Conservation (phyloP, 2,113 vertebrate species). For the Nymphicus hollandicus region DNA sequence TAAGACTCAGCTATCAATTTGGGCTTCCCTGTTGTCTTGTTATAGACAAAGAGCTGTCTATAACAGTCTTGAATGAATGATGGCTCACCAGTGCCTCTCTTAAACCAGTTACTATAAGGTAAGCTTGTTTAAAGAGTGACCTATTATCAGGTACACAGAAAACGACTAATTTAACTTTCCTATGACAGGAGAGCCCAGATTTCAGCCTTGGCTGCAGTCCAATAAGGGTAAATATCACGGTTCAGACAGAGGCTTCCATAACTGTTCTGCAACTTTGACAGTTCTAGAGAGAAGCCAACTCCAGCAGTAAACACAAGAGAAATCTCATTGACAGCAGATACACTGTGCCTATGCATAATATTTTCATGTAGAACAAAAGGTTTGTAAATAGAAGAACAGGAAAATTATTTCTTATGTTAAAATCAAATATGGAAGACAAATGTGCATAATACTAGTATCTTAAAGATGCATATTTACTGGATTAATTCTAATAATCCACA, state of each 20-base stretch:
- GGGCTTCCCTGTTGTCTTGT: slow-evolving; percentile 17
- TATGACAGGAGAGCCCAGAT: slow-evolving; percentile 16
- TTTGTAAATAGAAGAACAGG: neutral
- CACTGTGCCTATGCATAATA: accelerated
- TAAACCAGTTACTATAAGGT: neutral
- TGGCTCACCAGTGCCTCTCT: neutral
- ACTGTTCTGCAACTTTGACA: neutral
- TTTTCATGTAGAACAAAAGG: neutral
- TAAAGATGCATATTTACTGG: neutral
- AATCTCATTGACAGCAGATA: neutral
- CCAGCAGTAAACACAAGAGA: neutral
- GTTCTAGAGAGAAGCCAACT: neutral
- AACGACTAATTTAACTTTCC: slow-evolving; percentile 1
- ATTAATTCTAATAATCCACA: neutral
- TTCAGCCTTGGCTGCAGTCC: neutral
- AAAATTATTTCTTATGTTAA: neutral
- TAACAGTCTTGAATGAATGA: slow-evolving; percentile 8
- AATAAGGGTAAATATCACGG: neutral
- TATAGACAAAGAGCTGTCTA: slow-evolving; percentile 26
- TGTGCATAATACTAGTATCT: neutral
- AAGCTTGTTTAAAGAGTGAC: slow-evolving; percentile 49
- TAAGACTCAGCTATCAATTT: slow-evolving; percentile 43
- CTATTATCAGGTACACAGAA: slow-evolving; percentile 16
- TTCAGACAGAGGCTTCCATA: neutral
- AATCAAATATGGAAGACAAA: neutral